Evolutionary conservation across 2,113 vertebrate species (phyloP), one percentile per base, ranked within the genome.

Genomic region (Sorex fumeus): DNA sequence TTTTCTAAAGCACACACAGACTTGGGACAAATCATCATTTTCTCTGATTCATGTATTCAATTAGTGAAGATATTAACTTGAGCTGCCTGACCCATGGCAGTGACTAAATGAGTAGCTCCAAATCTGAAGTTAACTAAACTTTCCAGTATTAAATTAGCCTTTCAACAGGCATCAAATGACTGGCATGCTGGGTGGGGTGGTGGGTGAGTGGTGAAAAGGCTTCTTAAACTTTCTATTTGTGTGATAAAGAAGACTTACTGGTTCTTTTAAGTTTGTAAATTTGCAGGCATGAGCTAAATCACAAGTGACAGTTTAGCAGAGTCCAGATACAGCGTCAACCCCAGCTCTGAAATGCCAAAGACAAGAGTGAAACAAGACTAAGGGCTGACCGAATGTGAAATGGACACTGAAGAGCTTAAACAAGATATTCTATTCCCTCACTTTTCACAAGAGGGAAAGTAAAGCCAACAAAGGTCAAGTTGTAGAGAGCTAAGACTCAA

Each of bases 11-110:
- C 69, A 90, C 92, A 81, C 92, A 74, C 75, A 45, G 62, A 28
- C 75, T 81, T 1, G 2, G 0, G 7, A 95, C 90, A 36, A 97
- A 97, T 95, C 78, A 96, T 91, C 91, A 50, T 93, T 97, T 97
- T 95, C 80, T 91, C 91, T 94, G 95, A 95, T 85, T 75, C 71
- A 88, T 94, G 67, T 91, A 71, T 93, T 96, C 83, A 93, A 53
- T 93, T 86, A 92, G 69, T 30, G n/a, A 71, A 78, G 84, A 93
- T 93, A 93, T 88, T 96, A 96, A 95, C 78, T 92, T 71, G 66
- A 78, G 93, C 88, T 93, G 88, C 92, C 95, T 82, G 50, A 96
- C 72, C 78, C 47, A 32, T 6, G 43, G 77, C 84, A 82, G 75
- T 90, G 83, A 96, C 78, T 94, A 96, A 96, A 89, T 85, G 74